Percentiles rank a stretch among this genome's conserved stretches.
Evolutionary conservation across 2,888 invertebrate species (phyloP).

Genomic region (Cheilosia urbana): DNA sequence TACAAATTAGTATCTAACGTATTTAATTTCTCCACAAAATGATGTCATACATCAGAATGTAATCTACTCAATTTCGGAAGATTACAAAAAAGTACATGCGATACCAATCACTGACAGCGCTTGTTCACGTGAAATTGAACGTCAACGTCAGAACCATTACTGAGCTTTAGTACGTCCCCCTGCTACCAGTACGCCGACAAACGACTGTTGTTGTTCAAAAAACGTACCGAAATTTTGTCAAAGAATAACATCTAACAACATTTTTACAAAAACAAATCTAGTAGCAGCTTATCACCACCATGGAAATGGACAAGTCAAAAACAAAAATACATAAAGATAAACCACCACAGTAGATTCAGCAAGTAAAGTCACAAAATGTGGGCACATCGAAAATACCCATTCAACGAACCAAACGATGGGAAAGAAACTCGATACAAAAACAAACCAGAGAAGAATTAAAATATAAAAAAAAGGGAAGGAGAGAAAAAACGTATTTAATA

Average conservation of each 20-base stretch:
- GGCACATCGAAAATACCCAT: slow-evolving; percentile 1
- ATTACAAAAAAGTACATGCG: slow-evolving; percentile 2
- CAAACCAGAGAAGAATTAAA: slow-evolving; percentile 41
- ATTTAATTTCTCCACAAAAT: not conserved
- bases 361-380: slow-evolving; percentile 34
- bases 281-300: slow-evolving; percentile 8
- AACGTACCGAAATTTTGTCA: not conserved
- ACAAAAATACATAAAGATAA: slow-evolving; percentile 2
- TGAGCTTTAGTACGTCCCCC: slow-evolving; percentile 40
- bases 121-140: slow-evolving; percentile 49
- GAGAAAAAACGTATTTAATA: slow-evolving; percentile 8
- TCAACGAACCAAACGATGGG: slow-evolving; percentile 25
- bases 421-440: slow-evolving; percentile 52
- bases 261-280: not conserved
- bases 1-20: no score
- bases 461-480: slow-evolving; percentile 7
- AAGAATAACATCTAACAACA: not conserved
- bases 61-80: slow-evolving; percentile 3
- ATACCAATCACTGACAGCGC: slow-evolving; percentile 28
- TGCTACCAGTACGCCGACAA: not conserved
- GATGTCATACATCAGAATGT: not conserved
- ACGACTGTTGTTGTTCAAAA: slow-evolving; percentile 9
- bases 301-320: slow-evolving; percentile 4
- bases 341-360: slow-evolving; percentile 27
- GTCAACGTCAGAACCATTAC: slow-evolving; percentile 49